phyloP scores from a whole-genome alignment of 2,888 invertebrate species.

The Perizoma affinitatum region DNA sequence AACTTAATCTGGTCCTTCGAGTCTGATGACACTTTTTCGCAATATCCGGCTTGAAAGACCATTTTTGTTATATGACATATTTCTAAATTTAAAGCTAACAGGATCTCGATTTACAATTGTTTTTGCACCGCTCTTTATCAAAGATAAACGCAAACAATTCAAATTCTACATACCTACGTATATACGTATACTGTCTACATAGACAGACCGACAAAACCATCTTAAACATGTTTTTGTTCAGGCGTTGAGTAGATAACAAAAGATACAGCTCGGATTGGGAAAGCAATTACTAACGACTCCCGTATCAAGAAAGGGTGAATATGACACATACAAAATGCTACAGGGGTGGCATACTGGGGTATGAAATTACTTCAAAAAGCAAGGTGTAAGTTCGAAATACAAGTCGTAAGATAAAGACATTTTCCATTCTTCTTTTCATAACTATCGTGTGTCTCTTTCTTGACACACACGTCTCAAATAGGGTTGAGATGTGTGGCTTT shows the following conservation, averaged over 20 bases:
- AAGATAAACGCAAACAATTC: conserved; percentile 27
- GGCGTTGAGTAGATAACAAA: conserved; percentile 52
- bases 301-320: conserved; percentile 59
- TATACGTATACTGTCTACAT: conserved; percentile 8
- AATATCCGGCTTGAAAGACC: conserved; percentile 1
- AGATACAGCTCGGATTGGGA: conserved; percentile 55
- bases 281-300: conserved; percentile 68
- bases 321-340: conserved; percentile 52
- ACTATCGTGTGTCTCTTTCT: no score
- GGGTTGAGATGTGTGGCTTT: no score
- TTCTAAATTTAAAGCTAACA: neutral
- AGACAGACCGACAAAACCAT: conserved; percentile 40
- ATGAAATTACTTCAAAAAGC: conserved; percentile 1
- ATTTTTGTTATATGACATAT: neutral
- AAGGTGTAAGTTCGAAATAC: neutral
- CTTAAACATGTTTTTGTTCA: conserved; percentile 59
- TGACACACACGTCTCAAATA: no score
- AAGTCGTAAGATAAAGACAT: no score
- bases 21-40: neutral
- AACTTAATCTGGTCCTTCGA: conserved; percentile 3
- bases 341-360: conserved; percentile 43
- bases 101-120: conserved; percentile 1
- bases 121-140: conserved; percentile 14
- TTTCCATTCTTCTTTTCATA: no score
- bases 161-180: conserved; percentile 21